Evolutionary conservation across 2,797 vertebrate species (phyloP).

Genomic region (Eremophila alpestris): DNA sequence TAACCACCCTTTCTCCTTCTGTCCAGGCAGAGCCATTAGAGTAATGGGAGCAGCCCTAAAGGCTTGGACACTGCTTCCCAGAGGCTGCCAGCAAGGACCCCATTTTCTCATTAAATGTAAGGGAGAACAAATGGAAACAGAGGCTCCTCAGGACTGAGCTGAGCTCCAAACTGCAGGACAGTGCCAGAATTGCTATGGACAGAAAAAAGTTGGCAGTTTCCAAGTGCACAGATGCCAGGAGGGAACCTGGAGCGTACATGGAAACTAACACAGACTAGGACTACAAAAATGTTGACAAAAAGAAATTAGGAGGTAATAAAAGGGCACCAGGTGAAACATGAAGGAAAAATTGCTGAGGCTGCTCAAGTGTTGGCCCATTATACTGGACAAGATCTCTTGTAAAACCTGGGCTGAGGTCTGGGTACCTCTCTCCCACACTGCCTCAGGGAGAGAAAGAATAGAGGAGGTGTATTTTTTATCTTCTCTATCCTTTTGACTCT

Average conservation of each 20-base stretch:
- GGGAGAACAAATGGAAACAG: neutral
- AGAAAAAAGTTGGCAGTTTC: neutral
- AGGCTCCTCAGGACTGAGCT: neutral
- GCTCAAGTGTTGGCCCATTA: neutral
- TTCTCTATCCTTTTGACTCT: neutral
- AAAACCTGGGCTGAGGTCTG: neutral
- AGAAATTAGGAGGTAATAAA: neutral
- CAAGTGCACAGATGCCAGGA: neutral
- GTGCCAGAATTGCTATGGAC: neutral
- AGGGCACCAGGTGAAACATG: neutral
- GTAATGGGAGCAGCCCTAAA: neutral
- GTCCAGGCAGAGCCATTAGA: neutral
- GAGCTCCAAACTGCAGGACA: neutral
- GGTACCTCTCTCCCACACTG: neutral
- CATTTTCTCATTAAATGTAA: neutral
- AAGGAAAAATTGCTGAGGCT: neutral
- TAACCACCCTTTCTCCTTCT: neutral
- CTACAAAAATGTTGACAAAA: neutral
- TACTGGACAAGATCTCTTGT: neutral
- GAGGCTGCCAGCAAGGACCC: neutral
- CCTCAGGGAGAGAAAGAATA: neutral
- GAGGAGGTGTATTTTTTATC: neutral
- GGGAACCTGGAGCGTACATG: neutral
- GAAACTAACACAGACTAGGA: neutral
- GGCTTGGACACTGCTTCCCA: neutral